Evolutionary conservation across 2,797 vertebrate genomes (phyloP), one percentile per base, ranked within the genome.

Genomic region (Pipistrellus nathusii): DNA sequence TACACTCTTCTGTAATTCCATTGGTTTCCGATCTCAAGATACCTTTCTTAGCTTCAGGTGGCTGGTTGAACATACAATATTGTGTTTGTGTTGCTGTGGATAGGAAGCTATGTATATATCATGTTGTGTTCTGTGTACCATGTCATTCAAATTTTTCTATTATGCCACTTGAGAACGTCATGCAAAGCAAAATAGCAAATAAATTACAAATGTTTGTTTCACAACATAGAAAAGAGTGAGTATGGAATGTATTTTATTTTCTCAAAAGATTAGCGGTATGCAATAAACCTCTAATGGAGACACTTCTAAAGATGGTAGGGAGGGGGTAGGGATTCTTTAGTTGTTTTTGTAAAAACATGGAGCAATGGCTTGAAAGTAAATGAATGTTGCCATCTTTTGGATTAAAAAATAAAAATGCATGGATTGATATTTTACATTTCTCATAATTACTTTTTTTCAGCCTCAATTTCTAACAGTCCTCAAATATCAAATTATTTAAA

Each of bases 401-500:
- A 85, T 85, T 72, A 32, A 86, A 90, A 93, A 88, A 8, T 44
- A 59, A 85, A 38, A 66, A n/a, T 32, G 30, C 3, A 48, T 48
- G 6, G 44, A 55, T 41, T 77, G 11, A 57, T 71, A 85, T 55
- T 89, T 82, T 93, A 66, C 4, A 69, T 44, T 78, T 78, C 30
- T 35, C 20, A 55, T 90, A 85, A 84, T 82, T 89, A 41, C 15
- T 76, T 95, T 77, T 20, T 69, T 80, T 66, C 77, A 62, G 32
- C n/a, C 30, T 59, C 8, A 0, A 59, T 76, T 85, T 14, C 8
- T 90, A 85, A 83, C 55, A 10, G 69, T 90, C 85, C 9, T 92
- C 12, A 93, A 89, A 64, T 76, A 66, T 27, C 20, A 90, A 78
- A 66, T 75, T 80, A 88, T 12, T 72, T 89, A 38, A 44, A 95